phyloP scores from a whole-genome alignment of 1,140 invertebrate genomes.

The Araneus ventricosus region DNA sequence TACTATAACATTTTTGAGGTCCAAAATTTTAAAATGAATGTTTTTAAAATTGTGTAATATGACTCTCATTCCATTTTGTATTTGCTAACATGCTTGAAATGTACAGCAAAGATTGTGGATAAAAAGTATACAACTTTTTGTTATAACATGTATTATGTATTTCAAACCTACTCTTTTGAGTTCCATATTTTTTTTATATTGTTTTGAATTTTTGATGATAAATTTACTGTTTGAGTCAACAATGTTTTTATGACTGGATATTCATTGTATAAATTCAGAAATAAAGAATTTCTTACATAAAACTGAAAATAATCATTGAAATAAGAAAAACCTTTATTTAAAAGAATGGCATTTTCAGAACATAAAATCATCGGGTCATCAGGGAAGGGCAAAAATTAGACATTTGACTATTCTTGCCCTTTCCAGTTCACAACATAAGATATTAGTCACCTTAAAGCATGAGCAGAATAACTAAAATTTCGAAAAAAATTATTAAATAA shows the following conservation, averaged over 20 bases:
- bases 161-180: slow-evolving; percentile 13
- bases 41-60: slow-evolving; percentile 25
- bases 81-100: not conserved
- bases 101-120: slow-evolving; percentile 38
- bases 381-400: too few relatives aligned
- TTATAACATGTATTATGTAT: slow-evolving; percentile 1
- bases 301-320: not conserved
- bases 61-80: slow-evolving; percentile 43
- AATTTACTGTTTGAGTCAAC: slow-evolving; percentile 42
- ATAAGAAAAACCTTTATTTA: too few relatives aligned
- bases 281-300: slow-evolving; percentile 39
- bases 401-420: too few relatives aligned
- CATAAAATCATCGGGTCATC: too few relatives aligned
- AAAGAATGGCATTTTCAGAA: too few relatives aligned
- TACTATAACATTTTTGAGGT: not conserved
- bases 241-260: slow-evolving; percentile 48
- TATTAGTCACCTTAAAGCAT: too few relatives aligned
- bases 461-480: too few relatives aligned
- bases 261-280: slow-evolving; percentile 51
- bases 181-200: slow-evolving; percentile 52
- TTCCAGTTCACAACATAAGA: too few relatives aligned
- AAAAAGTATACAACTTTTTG: slow-evolving; percentile 29
- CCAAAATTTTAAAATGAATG: not conserved
- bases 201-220: slow-evolving; percentile 45
- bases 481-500: too few relatives aligned